A percentile compares a stretch with the other conserved stretches of the same genome.
Conservation (phyloP, 2,113 vertebrate genomes). For the Myotis davidii region DNA sequence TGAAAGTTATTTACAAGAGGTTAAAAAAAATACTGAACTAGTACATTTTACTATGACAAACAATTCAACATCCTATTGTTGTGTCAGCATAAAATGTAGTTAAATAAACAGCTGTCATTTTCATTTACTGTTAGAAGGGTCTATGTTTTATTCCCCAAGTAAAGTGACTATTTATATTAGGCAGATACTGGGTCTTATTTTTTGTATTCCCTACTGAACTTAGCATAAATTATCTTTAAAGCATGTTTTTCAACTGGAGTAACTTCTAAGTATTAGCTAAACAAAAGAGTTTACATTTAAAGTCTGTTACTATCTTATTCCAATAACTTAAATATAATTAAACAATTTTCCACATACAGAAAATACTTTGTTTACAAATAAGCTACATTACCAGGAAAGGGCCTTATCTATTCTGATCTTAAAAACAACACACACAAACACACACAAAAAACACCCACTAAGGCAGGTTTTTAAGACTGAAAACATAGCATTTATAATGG, state of each 20-base stretch:
- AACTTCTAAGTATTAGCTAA: conserved; percentile 60
- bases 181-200: conserved; percentile 25
- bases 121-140: conserved; percentile 45
- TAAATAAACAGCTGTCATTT: conserved; percentile 55
- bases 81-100: conserved; percentile 26
- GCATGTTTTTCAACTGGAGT: conserved; percentile 48
- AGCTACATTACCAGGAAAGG: conserved; percentile 45
- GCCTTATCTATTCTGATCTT: conserved; percentile 52
- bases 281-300: conserved; percentile 67
- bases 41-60: conserved; percentile 5
- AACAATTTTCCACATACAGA: conserved; percentile 22
- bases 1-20: conserved; percentile 41
- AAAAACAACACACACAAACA: background rate
- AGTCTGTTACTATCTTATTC: conserved; percentile 68
- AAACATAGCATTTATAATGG: conserved; percentile 72
- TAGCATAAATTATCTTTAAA: conserved; percentile 65
- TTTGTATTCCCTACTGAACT: conserved; percentile 4
- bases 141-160: conserved; percentile 53
- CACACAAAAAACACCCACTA: background rate
- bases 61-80: conserved; percentile 45
- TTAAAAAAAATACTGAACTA: background rate
- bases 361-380: conserved; percentile 67
- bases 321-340: conserved; percentile 72
- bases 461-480: conserved; percentile 65
- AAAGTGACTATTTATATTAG: conserved; percentile 34